Base-by-base conservation (phyloP, 2,113 vertebrate genomes). In the Rafetus swinhoei region DNA sequence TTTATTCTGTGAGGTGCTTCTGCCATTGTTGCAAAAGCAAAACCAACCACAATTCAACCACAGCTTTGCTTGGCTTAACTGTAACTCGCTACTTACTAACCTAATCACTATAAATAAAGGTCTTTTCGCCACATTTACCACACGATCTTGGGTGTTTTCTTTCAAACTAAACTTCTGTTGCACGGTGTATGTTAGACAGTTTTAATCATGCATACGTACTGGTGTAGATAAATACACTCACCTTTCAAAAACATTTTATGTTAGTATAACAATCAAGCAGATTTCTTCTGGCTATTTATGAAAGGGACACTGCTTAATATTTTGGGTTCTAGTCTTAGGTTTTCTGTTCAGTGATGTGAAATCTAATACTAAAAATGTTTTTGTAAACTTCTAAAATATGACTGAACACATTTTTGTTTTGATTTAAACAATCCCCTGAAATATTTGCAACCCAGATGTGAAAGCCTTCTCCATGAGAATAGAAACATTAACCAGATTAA, bases 361-460 rank as follows among this genome's bases (percentile, higher is more conserved):
- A 52, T 52, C 2, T 19, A 50, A 50, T 50, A 29, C 29, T 16
- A 52, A 52, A 83, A 83, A 62, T 52, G 29, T 52, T 65, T 84
- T 62, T 25, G 29, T 82, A 56, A 59, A 29, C 16, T 32, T 32
- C 16, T 65, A 32, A 32, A 65, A 59, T 65, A 21, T 52, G 45
- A 24, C 45, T 45, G 39, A 50, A 32, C 57, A 65, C 15, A 86
- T 74, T 88, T 93, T 91, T 86, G 65, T 56, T 87, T 87, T 7
- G 24, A 35, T 85, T 88, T 89, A 84, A 95, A 72, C 18, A 21
- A 21, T 90, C 82, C 18, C 5, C 85, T 92, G 79, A 90, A 96
- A 82, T 79, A 84, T 84, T 82, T 95, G 54, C 79, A 88, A 18
- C 81, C 60, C 29, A 59, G 45, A 21, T 6, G 25, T 77, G 14